Base-by-base conservation (phyloP, 2,113 vertebrate species). In the Cyprinus carpio region DNA sequence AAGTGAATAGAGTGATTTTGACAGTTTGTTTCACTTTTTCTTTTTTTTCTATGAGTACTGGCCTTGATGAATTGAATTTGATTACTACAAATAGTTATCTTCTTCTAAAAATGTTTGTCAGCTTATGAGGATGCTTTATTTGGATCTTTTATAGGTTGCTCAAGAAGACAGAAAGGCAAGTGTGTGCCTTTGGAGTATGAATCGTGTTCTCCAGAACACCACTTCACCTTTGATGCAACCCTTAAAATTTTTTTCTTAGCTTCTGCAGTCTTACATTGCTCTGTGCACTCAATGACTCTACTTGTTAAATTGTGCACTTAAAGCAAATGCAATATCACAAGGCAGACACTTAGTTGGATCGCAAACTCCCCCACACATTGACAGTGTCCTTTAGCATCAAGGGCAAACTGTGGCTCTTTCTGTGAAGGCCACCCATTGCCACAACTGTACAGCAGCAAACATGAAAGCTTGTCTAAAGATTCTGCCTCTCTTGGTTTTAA, bases 251-350 rank as follows among this genome's bases (percentile, higher is more conserved):
- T 40, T 27, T 69, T 65, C 60, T 49, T 81, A 31, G 25, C 79
- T 31, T 69, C 62, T 34, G 62, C 62, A 67, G 51, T 10, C 20
- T 1, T 29, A 69, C 27, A 25, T 46, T 56, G 18, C 27, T 82
- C 80, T 15, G 65, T 72, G 65, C 29, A 56, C 62, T 51, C 46
- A 1, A 27, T 31, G 64, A 20, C 11, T 51, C 43, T 69, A 13
- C 23, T 72, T 58, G 81, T 25, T 58, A 72, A 72, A 83, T 72
- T 72, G 67, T 40, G 67, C 81, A 74, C 67, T 82, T 81, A 81
- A 79, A 69, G 60, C 25, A 67, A 81, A 81, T 49, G 25, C 25
- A 81, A 51, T 67, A 82, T 40, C 65, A 71, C 65, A 71, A 72
- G 80, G 64, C 64, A 6, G 29, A 29, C 46, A 82, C 43, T 56